Conservation (phyloP, 2,797 vertebrate genomes). For the Enteromius anoplus region DNA sequence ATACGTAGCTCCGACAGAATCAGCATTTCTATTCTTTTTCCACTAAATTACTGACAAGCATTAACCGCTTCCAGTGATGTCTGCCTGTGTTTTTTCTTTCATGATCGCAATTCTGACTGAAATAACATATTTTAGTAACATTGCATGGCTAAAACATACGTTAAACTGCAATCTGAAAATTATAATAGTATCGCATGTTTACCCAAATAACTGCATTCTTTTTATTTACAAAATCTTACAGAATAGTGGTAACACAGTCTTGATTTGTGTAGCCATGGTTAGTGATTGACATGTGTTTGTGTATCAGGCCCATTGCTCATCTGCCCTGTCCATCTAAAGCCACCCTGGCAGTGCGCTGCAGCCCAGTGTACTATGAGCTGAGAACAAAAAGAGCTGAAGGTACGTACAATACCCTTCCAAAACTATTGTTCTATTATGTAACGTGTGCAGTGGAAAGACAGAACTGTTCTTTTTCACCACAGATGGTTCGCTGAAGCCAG, state of each 20-base stretch:
- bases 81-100: too few relatives aligned
- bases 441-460: neutral
- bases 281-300: conserved; percentile 17
- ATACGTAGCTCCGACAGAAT: too few relatives aligned
- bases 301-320: conserved; percentile 87
- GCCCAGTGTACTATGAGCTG: conserved; percentile 91
- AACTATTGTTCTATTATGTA: neutral
- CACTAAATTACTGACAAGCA: too few relatives aligned
- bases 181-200: too few relatives aligned
- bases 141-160: too few relatives aligned
- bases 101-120: too few relatives aligned
- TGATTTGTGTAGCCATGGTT: too few relatives aligned
- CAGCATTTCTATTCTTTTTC: too few relatives aligned
- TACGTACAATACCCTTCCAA: conserved; percentile 30
- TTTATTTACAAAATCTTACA: neutral
- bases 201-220: neutral
- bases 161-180: too few relatives aligned
- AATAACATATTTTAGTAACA: too few relatives aligned
- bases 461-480: conserved; percentile 23
- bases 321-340: conserved; percentile 92
- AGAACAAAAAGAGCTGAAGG: conserved; percentile 78
- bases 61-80: too few relatives aligned
- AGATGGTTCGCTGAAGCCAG: conserved; percentile 76
- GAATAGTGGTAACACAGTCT: too few relatives aligned
- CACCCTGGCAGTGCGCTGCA: conserved; percentile 94